Evolutionary conservation across 2,113 vertebrate genomes (phyloP).

Genomic region (Hippocampus guttulatus): DNA sequence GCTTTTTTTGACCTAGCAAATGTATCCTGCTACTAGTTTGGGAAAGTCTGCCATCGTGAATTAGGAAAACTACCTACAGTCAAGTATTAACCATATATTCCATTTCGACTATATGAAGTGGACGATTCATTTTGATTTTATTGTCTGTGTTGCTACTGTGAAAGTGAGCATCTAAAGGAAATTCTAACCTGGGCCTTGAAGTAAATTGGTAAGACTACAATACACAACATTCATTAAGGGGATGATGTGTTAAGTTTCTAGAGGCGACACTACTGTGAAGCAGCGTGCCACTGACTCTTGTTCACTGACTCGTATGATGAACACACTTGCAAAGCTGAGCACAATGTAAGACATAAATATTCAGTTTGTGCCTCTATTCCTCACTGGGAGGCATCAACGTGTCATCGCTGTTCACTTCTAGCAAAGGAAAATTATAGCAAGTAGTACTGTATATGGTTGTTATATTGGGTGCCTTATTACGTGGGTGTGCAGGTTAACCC

Average conservation of each 20-base stretch:
- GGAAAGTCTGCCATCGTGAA: not conserved
- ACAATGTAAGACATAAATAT: not conserved
- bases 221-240: not conserved
- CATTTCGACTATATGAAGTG: not conserved
- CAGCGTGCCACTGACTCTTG: not conserved
- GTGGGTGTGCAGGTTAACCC: constrained; percentile 1
- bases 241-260: not conserved
- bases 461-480: not conserved
- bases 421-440: not conserved
- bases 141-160: not conserved
- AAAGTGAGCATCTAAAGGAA: not conserved
- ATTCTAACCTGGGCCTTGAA: not conserved
- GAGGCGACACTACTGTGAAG: not conserved
- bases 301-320: not conserved
- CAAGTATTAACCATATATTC: not conserved
- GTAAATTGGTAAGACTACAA: not conserved
- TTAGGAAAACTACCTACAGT: not conserved
- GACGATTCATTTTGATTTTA: not conserved
- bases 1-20: no score
- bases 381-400: not conserved
- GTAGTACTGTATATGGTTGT: not conserved
- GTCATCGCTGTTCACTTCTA: not conserved
- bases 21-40: not conserved
- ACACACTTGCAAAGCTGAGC: not conserved
- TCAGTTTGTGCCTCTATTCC: constrained; percentile 1